Percentiles rank a stretch among this genome's conserved stretches.
Evolutionary conservation across 2,113 vertebrate species (phyloP).

Genomic region (Pachyramphus minor): DNA sequence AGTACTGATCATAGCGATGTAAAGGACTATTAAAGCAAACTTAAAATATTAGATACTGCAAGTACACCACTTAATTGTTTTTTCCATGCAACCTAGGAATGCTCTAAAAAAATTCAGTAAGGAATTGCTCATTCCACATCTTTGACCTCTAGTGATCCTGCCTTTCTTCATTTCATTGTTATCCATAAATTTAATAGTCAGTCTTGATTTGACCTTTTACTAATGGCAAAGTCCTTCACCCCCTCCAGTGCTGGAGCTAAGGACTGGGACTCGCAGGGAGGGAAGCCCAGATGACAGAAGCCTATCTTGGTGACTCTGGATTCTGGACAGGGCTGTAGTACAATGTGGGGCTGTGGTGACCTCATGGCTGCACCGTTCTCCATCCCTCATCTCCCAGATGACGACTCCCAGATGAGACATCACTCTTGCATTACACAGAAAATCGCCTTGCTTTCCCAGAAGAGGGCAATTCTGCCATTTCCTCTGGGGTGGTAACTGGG

Average conservation of each 20-base stretch:
- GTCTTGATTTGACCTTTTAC: background rate
- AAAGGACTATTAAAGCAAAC: slow-evolving; percentile 53
- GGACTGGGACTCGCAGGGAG: background rate
- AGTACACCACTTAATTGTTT: slow-evolving; percentile 13
- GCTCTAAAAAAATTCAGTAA: background rate
- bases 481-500: background rate
- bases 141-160: background rate
- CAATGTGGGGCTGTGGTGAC: rapidly evolving
- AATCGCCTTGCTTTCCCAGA: background rate
- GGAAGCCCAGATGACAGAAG: background rate
- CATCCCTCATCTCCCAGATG: background rate
- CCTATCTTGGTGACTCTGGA: background rate
- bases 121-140: background rate
- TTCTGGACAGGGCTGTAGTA: background rate
- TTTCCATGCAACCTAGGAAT: background rate
- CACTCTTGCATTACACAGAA: background rate
- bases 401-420: background rate
- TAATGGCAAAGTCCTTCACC: background rate
- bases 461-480: background rate
- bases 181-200: background rate
- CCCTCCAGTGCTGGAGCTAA: background rate
- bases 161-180: background rate
- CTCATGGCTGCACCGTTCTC: background rate
- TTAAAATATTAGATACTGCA: slow-evolving; percentile 21
- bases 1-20: slow-evolving; percentile 33